A percentile compares a stretch with the other conserved stretches of the same genome.
Conservation (phyloP, 1,140 invertebrate genomes). For the Himalopsyche phryganea region DNA sequence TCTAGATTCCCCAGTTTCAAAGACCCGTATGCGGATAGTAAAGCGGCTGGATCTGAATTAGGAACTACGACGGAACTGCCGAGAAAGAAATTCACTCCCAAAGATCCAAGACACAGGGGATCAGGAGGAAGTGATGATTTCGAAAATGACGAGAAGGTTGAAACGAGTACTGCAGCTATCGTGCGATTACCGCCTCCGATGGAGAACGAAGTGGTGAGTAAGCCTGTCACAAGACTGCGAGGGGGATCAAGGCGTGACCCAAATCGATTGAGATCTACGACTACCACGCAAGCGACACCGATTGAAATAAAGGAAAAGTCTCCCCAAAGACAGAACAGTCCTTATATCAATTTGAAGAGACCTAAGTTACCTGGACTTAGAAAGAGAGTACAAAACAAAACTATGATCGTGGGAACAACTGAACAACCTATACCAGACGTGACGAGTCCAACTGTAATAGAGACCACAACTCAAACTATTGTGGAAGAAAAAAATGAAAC, state of each 20-base stretch:
- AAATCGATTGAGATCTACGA: slow-evolving; percentile 34
- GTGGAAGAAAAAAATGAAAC: slow-evolving; percentile 38
- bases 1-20: slow-evolving; percentile 39
- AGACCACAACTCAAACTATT: background rate
- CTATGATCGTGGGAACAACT: slow-evolving; percentile 37
- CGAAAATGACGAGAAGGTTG: slow-evolving; percentile 35
- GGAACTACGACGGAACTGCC: slow-evolving; percentile 43
- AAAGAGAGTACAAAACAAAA: slow-evolving; percentile 22
- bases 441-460: background rate
- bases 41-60: slow-evolving; percentile 33
- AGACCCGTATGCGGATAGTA: slow-evolving; percentile 37
- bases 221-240: slow-evolving; percentile 20
- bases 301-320: slow-evolving; percentile 12
- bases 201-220: slow-evolving; percentile 22
- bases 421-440: slow-evolving; percentile 36
- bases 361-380: slow-evolving; percentile 11
- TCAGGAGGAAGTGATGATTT: slow-evolving; percentile 30
- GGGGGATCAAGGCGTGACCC: slow-evolving; percentile 24
- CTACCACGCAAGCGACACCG: slow-evolving; percentile 30
- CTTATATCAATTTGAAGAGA: slow-evolving; percentile 29
- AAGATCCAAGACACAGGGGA: slow-evolving; percentile 46
- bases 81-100: slow-evolving; percentile 48
- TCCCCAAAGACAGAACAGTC: slow-evolving; percentile 16
- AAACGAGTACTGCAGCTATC: slow-evolving; percentile 8
- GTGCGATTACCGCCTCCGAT: background rate